Evolutionary conservation across 2,888 invertebrate species (phyloP).

Genomic region (Agriopis marginaria): DNA sequence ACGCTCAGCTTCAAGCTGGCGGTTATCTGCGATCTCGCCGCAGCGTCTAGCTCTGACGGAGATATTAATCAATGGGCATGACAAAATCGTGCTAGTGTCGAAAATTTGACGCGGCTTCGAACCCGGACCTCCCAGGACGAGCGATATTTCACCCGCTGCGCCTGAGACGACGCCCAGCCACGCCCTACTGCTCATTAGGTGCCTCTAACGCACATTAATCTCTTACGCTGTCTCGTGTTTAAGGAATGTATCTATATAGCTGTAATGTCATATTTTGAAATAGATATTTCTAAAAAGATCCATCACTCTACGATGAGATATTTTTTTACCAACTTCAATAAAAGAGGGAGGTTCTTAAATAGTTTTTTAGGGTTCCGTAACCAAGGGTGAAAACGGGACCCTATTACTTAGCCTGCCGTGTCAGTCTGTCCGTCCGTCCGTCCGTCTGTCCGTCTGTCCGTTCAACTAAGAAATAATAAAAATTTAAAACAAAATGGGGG

Average conservation of each 20-base stretch:
- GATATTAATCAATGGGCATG: conserved; percentile 81
- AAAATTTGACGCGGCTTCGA: conserved; percentile 75
- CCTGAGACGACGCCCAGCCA: conserved; percentile 71
- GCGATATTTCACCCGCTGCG: conserved; percentile 79
- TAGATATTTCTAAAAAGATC: conserved; percentile 17
- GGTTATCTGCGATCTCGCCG: conserved; percentile 69
- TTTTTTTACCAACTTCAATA: no score
- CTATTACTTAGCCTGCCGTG: no score
- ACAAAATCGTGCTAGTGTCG: conserved; percentile 85
- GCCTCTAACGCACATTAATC: conserved; percentile 80
- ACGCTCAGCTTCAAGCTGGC: conserved; percentile 48
- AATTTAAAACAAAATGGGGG: no score
- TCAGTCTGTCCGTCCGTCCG: no score
- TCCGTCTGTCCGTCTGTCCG: no score
- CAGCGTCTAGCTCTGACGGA: conserved; percentile 59
- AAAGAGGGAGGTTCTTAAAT: no score
- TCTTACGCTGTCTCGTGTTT: conserved; percentile 60
- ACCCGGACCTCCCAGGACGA: conserved; percentile 81
- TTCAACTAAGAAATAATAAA: no score
- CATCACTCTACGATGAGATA: conserved; percentile 15
- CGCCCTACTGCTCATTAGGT: conserved; percentile 80
- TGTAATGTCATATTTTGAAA: conserved; percentile 30
- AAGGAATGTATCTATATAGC: conserved; percentile 49
- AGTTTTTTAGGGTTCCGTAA: no score
- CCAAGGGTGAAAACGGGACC: no score